A percentile compares a stretch with the other conserved stretches of the same genome.
These are phyloP conservation scores for Drosophila cognata DNA, from an alignment of 2,888 invertebrate genomes.

Conservation along the genomic window DNA sequence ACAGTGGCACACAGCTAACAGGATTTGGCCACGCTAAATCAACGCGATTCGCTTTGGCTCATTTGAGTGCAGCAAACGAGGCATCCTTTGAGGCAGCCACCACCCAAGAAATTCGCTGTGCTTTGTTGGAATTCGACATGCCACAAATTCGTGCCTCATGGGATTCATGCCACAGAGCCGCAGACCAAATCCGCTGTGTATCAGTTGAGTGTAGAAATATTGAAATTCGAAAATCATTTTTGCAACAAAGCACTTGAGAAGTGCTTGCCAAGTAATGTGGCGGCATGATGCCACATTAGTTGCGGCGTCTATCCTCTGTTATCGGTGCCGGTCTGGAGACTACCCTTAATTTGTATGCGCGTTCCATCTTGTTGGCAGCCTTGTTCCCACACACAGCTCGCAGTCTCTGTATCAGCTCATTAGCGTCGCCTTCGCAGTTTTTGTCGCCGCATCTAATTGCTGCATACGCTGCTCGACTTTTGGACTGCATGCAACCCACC, in stretches of 20 bases:
- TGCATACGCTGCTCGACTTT: conserved; percentile 73
- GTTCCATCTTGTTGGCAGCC: conserved; percentile 40
- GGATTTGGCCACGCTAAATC: conserved; percentile 83
- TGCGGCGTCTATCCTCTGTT: conserved; percentile 41
- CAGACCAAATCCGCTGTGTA: conserved; percentile 15
- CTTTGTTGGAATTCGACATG: conserved; percentile 84
- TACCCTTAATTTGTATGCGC: conserved; percentile 33
- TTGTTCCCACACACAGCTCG: conserved; percentile 60
- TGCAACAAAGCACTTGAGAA: conserved; percentile 65
- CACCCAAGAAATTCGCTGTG: conserved; percentile 83
- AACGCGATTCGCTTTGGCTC: conserved; percentile 82
- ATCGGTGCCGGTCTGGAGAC: conserved; percentile 1
- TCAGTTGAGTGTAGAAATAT: conserved; percentile 60
- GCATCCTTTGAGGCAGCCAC: conserved; percentile 44
- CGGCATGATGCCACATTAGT: conserved; percentile 53
- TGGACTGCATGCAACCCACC: conserved; percentile 20
- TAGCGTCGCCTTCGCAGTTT: conserved; percentile 72
- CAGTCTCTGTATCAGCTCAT: conserved; percentile 56
- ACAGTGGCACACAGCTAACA: conserved; percentile 73
- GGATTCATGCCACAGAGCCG: conserved; percentile 61
- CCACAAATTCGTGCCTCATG: conserved; percentile 75
- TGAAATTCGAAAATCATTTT: conserved; percentile 81
- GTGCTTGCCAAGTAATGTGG: conserved; percentile 16
- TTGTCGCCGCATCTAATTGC: conserved; percentile 78
- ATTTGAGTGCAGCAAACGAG: conserved; percentile 77